Evolutionary conservation across 2,797 vertebrate species (phyloP), one percentile per base, ranked within the genome.

Genomic region (Sebastes ruberrimus): DNA sequence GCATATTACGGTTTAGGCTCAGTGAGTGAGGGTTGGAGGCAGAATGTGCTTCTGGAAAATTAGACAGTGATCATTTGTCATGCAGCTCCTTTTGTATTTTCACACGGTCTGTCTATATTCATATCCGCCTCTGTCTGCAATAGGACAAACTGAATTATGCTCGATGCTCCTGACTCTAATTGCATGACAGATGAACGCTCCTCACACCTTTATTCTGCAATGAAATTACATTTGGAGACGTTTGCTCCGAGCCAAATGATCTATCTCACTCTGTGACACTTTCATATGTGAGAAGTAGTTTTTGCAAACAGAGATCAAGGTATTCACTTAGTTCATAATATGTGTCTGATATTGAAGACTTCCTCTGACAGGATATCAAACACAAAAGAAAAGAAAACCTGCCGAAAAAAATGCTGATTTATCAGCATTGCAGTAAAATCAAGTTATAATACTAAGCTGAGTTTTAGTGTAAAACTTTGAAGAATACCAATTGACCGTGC

Each of bases 151-250:
- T 85, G 80, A 88, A 93, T 94, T 92, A 92, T 60, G 71, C 74
- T 85, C 66, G 4, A 14, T 75, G 87, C 88, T 76, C 62, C 82
- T 78, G 91, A 89, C 90, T 90, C 62, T 92, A 94, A 95, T 92
- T 92, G 91, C 78, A 76, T 91, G 92, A 95, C 83, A 88, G 91
- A 95, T 93, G 88, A 93, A 89, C n/a, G 72, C 76, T 80, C 71
- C 83, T 78, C 78, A 73, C 89, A 88, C 90, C 87, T 89, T 89
- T 78, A 80, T 81, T 76, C 77, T 49, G 38, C 80, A 82, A 84
- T 87, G 71, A 90, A 89, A 89, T 89, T 86, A 84, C 82, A 82
- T 87, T 91, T 8, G 20, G 80, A 69, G 85, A 86, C 30, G 67
- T 86, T 84, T 75, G 82, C 82, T 74, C 28, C 1, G 67, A 89